Percentiles rank a stretch among this genome's conserved stretches.
Conservation (phyloP, 1,140 invertebrate genomes). For the Camponotus vicinus region DNA sequence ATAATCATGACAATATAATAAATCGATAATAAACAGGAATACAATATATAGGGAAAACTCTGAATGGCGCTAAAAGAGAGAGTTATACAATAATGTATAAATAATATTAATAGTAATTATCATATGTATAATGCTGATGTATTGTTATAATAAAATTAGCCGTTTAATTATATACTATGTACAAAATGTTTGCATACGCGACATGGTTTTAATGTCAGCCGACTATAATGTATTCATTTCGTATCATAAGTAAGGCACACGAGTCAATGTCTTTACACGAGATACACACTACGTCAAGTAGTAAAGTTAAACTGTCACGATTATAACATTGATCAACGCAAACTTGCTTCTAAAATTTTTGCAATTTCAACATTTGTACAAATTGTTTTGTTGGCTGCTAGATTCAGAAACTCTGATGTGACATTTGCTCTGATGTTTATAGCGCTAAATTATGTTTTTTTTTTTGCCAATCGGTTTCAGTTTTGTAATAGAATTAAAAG, state of each 20-base stretch:
- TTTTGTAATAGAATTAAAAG: no score
- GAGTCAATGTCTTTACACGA: conserved; percentile 49
- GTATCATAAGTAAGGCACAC: conserved; percentile 62
- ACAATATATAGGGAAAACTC: background rate
- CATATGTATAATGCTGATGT: conserved; percentile 41
- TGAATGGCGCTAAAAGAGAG: conserved; percentile 4
- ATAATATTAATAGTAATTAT: conserved; percentile 68
- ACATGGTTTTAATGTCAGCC: conserved; percentile 44
- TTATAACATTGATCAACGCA: conserved; percentile 18
- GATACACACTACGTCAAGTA: conserved; percentile 19
- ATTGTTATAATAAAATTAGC: conserved; percentile 25
- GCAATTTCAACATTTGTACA: background rate
- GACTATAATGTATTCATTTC: conserved; percentile 58
- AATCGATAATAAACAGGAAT: conserved; percentile 29
- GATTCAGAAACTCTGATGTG: background rate
- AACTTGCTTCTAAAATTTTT: background rate
- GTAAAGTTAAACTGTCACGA: conserved; percentile 16
- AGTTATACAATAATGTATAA: conserved; percentile 62
- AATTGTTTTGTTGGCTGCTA: background rate
- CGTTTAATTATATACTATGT: conserved; percentile 59
- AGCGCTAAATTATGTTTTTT: background rate
- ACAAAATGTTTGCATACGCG: conserved; percentile 62
- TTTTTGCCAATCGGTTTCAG: background rate
- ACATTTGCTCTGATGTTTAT: background rate
- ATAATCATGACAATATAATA: conserved; percentile 61